A percentile compares a stretch with the other conserved stretches of the same genome.
phyloP scores from a whole-genome alignment of 2,888 invertebrate genomes.

The Lagria hirta region DNA sequence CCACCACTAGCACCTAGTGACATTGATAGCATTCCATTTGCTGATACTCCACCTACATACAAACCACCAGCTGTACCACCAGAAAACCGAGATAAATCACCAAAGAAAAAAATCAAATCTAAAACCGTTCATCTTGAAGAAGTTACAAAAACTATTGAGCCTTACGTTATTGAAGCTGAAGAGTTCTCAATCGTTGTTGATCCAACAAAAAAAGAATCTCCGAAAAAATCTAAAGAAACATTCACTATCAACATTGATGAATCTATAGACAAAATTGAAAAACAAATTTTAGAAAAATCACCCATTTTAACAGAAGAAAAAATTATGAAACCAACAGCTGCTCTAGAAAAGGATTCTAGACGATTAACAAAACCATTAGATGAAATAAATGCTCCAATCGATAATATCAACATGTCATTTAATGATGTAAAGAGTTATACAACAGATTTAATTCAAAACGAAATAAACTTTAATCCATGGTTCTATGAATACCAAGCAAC shows the following conservation, averaged over 20 bases:
- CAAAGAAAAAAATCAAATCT: conserved; percentile 33
- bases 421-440: conserved; percentile 33
- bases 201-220: conserved; percentile 40
- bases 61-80: conserved; percentile 26
- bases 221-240: conserved; percentile 44
- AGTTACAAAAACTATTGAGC: conserved; percentile 45
- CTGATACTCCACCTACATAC: conserved; percentile 32
- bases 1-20: conserved; percentile 41
- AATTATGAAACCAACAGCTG: conserved; percentile 35
- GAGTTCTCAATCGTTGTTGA: conserved; percentile 48
- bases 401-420: conserved; percentile 32
- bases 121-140: conserved; percentile 43
- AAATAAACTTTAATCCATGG: conserved; percentile 44
- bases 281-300: conserved; percentile 40
- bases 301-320: conserved; percentile 41
- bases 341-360: conserved; percentile 24
- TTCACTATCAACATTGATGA: conserved; percentile 44
- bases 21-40: conserved; percentile 47
- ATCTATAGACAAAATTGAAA: conserved; percentile 39
- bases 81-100: not conserved
- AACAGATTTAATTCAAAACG: conserved; percentile 45
- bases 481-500: no score
- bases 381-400: conserved; percentile 44
- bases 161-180: conserved; percentile 45
- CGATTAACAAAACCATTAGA: conserved; percentile 37